Conservation (phyloP, 2,113 vertebrate genomes). For the Isichthys henryi region DNA sequence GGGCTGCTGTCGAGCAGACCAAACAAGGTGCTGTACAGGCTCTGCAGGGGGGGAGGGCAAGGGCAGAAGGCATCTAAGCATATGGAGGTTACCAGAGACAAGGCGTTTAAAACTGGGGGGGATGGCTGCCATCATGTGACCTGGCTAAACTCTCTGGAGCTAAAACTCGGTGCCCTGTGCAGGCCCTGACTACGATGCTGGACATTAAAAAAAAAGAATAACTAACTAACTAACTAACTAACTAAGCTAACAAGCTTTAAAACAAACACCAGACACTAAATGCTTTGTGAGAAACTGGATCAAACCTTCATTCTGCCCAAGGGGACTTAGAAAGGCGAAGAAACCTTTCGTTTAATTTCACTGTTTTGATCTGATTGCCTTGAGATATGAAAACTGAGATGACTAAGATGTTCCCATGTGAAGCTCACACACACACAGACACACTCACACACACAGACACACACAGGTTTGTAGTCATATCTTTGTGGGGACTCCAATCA, state of each 20-base stretch:
- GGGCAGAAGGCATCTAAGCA: not conserved
- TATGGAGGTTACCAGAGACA: not conserved
- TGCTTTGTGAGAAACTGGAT: not conserved
- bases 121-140: not conserved
- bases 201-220: not conserved
- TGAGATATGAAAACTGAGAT: conserved; percentile 4
- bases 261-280: not conserved
- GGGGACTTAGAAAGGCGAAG: not conserved
- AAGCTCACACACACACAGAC: not conserved
- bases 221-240: not conserved
- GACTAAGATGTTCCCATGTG: not conserved
- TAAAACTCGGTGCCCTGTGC: not conserved
- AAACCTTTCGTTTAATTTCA: not conserved
- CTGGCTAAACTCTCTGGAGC: not conserved
- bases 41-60: conserved; percentile 38
- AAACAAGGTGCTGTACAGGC: conserved; percentile 57
- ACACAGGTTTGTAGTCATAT: not conserved
- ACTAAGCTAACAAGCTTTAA: not conserved
- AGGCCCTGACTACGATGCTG: not conserved
- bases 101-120: not conserved
- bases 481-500: no score
- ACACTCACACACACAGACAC: not conserved
- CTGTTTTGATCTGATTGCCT: not conserved
- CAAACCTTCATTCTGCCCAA: not conserved
- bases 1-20: conserved; percentile 66